A percentile compares a stretch with the other conserved stretches of the same genome.
Evolutionary conservation across 2,113 vertebrate species (phyloP).

Genomic region (Megaceryle maxima): DNA sequence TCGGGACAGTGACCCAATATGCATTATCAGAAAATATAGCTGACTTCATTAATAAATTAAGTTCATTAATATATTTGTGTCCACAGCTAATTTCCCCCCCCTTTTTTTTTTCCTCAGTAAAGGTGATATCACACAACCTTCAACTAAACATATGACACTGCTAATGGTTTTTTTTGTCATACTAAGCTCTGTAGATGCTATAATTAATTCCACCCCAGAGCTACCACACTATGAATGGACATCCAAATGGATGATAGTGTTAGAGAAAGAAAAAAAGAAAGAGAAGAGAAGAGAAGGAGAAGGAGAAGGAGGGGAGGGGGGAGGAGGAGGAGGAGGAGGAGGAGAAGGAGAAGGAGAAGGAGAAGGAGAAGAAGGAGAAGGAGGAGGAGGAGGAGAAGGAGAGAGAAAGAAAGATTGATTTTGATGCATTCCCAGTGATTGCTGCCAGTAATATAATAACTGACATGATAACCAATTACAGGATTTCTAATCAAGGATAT

Average conservation of each 20-base stretch:
- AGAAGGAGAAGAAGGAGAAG: neutral
- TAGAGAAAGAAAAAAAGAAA: conserved; percentile 40
- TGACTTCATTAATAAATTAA: conserved; percentile 63
- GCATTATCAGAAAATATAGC: conserved; percentile 37
- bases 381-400: conserved; percentile 13
- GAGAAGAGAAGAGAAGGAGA: neutral
- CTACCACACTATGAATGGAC: conserved; percentile 57
- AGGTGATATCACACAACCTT: conserved; percentile 54
- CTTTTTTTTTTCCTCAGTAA: neutral
- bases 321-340: too few species aligned
- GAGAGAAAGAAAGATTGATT: conserved; percentile 30
- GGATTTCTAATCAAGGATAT: conserved; percentile 61
- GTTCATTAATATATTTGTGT: conserved; percentile 64
- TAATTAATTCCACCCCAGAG: conserved; percentile 66
- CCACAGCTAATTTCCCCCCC: conserved; percentile 45
- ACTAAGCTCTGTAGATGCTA: conserved; percentile 59
- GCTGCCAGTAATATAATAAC: conserved; percentile 40
- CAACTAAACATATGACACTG: conserved; percentile 26
- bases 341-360: conserved; percentile 11
- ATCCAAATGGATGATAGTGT: conserved; percentile 43
- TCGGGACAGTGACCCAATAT: neutral
- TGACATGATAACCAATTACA: conserved; percentile 47
- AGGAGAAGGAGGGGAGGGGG: too few species aligned
- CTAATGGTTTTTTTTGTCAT: neutral
- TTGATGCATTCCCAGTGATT: conserved; percentile 33